These are phyloP conservation scores for Corydoras maculifer DNA, from an alignment of 2,113 vertebrate genomes.

Conservation along the genomic window DNA sequence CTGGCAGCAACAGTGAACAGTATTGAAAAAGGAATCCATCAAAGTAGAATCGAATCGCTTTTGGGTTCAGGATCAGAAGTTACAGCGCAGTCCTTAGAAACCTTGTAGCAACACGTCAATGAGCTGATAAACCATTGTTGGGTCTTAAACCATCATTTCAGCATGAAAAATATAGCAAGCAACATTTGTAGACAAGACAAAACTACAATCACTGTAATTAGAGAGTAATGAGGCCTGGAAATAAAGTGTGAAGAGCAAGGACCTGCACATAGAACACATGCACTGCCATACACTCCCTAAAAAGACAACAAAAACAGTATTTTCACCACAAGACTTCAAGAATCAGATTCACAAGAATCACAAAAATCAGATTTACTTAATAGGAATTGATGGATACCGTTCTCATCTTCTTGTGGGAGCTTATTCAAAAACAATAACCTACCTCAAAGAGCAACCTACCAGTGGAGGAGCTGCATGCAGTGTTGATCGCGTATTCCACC, in stretches of 20 bases:
- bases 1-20: slow-evolving; percentile 12
- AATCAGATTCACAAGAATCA: neutral
- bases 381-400: no score
- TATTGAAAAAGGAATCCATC: slow-evolving; percentile 14
- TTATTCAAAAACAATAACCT: no score
- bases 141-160: neutral
- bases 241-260: neutral
- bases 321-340: slow-evolving; percentile 8
- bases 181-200: neutral
- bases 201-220: slow-evolving; percentile 6
- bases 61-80: slow-evolving; percentile 9
- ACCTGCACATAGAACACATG: neutral
- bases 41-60: slow-evolving; percentile 12
- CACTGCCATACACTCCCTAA: neutral
- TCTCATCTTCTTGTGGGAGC: no score
- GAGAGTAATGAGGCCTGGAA: neutral
- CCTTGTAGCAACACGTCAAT: neutral
- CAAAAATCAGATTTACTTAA: no score
- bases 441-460: no score
- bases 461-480: no score
- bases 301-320: neutral
- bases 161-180: neutral
- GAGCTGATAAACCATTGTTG: slow-evolving; percentile 10
- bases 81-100: slow-evolving; percentile 12
- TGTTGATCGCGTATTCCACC: no score